Percentiles rank a stretch among this genome's conserved stretches.
Evolutionary conservation across 2,113 vertebrate species (phyloP).

Genomic region (Myrmecophaga tridactyla): DNA sequence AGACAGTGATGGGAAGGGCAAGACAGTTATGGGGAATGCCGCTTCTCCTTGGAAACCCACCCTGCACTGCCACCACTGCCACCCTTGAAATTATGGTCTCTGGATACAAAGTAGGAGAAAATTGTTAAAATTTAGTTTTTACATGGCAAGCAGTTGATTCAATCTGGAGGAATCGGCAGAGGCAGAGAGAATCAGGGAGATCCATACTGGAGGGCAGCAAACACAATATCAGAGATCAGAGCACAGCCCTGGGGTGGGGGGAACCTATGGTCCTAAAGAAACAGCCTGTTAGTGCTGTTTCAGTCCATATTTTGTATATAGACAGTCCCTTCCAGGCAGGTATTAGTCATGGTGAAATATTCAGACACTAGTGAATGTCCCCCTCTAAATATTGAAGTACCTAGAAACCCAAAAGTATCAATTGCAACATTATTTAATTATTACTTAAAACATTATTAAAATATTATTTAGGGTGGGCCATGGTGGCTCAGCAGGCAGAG

Average conservation of each 20-base stretch:
- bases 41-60: background rate
- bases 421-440: background rate
- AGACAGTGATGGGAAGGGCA: background rate
- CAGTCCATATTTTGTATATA: background rate
- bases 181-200: background rate
- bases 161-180: background rate
- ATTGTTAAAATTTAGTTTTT: background rate
- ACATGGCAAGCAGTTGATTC: background rate
- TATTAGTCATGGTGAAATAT: background rate
- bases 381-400: background rate
- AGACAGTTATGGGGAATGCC: background rate
- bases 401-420: background rate
- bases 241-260: too few species aligned
- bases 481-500: too few species aligned
- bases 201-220: rapidly evolving
- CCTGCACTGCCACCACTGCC: background rate
- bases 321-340: background rate
- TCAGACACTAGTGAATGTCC: background rate
- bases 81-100: background rate
- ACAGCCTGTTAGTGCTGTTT: background rate
- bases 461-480: too few species aligned
- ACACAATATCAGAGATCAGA: background rate
- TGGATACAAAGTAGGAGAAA: background rate
- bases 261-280: too few species aligned
- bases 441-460: background rate